These are phyloP conservation scores for Hipposideros larvatus DNA, from an alignment of 2,797 vertebrate species.

Conservation along the genomic window DNA sequence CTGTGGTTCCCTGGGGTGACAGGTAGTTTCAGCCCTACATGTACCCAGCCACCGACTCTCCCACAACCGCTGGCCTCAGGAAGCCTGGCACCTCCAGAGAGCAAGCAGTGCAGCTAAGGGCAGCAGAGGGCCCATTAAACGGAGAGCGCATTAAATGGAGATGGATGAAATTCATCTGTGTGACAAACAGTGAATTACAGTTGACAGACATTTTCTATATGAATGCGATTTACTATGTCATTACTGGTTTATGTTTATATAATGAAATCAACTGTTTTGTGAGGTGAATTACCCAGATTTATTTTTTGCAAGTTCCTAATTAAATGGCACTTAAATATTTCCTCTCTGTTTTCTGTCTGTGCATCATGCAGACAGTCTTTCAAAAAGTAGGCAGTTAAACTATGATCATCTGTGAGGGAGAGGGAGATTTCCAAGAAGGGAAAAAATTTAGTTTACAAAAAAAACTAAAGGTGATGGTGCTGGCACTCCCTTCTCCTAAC, in stretches of 20 bases:
- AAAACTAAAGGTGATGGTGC: background rate
- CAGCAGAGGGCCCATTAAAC: constrained; percentile 63
- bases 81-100: constrained; percentile 55
- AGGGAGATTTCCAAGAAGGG: constrained; percentile 11
- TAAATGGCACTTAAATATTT: constrained; percentile 72
- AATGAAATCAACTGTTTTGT: constrained; percentile 83
- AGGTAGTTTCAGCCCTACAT: constrained; percentile 55
- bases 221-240: constrained; percentile 83
- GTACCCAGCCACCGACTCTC: constrained; percentile 18
- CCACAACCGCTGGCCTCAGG: constrained; percentile 53
- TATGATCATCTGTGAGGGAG: constrained; percentile 2
- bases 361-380: constrained; percentile 58
- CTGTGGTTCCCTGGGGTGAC: constrained; percentile 23
- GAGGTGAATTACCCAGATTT: constrained; percentile 77
- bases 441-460: constrained; percentile 23
- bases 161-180: constrained; percentile 78
- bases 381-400: constrained; percentile 70
- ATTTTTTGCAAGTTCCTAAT: constrained; percentile 80
- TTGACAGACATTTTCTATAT: constrained; percentile 82
- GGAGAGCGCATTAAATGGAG: constrained; percentile 68
- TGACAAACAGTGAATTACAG: constrained; percentile 79
- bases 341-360: constrained; percentile 63
- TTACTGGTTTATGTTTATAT: constrained; percentile 78
- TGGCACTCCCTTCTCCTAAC: background rate
- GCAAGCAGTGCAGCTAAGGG: constrained; percentile 61